These are phyloP conservation scores for Meloidogyne floridensis DNA, from an alignment of 1,140 invertebrate species.

Conservation along the genomic window DNA sequence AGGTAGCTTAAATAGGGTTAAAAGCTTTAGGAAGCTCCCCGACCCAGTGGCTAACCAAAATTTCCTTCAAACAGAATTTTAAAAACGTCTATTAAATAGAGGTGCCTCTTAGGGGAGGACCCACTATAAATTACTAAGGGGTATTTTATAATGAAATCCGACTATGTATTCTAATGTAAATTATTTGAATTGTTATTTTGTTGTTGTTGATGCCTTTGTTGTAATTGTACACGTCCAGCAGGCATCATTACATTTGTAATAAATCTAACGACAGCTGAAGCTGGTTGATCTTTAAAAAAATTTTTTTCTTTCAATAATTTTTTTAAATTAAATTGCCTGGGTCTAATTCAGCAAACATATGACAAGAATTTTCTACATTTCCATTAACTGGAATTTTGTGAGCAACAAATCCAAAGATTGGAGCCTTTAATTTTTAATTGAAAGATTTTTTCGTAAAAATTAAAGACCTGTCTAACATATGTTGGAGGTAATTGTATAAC, in stretches of 20 bases:
- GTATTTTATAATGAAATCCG: too few species aligned
- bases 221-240: conserved; percentile 42
- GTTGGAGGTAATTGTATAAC: conserved; percentile 44
- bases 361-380: conserved; percentile 78
- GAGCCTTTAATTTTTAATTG: conserved; percentile 62
- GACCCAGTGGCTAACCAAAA: too few species aligned
- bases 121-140: too few species aligned
- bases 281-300: conserved; percentile 77
- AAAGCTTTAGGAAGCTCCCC: too few species aligned
- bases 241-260: conserved; percentile 83
- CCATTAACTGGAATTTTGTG: conserved; percentile 76
- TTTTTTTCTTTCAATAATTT: not conserved
- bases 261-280: conserved; percentile 90
- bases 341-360: conserved; percentile 91
- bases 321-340: conserved; percentile 66
- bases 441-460: not conserved
- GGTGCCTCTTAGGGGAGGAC: not conserved
- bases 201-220: conserved; percentile 30
- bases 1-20: too few species aligned
- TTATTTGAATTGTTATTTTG: not conserved
- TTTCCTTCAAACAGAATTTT: too few species aligned
- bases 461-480: conserved; percentile 56
- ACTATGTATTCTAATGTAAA: too few species aligned
- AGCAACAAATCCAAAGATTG: conserved; percentile 86
- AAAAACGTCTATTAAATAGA: too few species aligned